Base-by-base conservation (phyloP, 2,888 invertebrate species). In the Andrena bicolor region DNA sequence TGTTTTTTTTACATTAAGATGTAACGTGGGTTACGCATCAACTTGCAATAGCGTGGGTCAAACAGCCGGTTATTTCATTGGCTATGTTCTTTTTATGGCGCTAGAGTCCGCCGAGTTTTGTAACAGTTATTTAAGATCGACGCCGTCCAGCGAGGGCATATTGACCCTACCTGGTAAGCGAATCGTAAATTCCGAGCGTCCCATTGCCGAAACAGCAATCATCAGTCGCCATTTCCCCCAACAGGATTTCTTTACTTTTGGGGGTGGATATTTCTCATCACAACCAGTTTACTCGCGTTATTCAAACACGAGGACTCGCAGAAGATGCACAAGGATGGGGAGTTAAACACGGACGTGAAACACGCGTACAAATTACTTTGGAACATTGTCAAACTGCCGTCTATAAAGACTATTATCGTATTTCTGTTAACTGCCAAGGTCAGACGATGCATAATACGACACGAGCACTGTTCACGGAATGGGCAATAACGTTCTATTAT, bases 1-100 rank as follows among this genome's bases (percentile, higher is more conserved):
- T 53, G 32, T 0, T 32, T 61, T 66, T 66, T 51, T 20, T 20
- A 5, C 16, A 35, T 74, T 0, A 63, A 89, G 86, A 51, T 83
- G 85, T 23, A 99, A 99, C 94, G 99, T 99, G 4, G 99, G 98
- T 2, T 99, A 99, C 95, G 99, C 99, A 0, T 99, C 99, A 1
- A 99, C 99, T 0, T 99, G 99, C 93, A 99, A 99, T 93, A 98
- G 98, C 89, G 98, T 99, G 0, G 99, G 99, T 2, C 99, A 99
- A 95, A 99, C 99, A 0, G 98, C 99, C 51, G 99, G 99, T 0
- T 99, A 97, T 94, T 99, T 99, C 92, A 95, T 99, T 2, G 99
- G 99, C 82, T 99, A 99, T 94, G 98, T 99, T 0, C 95, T 99
- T 13, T 99, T 99, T 93, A 96, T 99, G 93, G 98, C 99, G 0